Percentiles rank a stretch among this genome's conserved stretches.
Conservation (phyloP, 1,140 invertebrate species). For the Habropoda laboriosa region DNA sequence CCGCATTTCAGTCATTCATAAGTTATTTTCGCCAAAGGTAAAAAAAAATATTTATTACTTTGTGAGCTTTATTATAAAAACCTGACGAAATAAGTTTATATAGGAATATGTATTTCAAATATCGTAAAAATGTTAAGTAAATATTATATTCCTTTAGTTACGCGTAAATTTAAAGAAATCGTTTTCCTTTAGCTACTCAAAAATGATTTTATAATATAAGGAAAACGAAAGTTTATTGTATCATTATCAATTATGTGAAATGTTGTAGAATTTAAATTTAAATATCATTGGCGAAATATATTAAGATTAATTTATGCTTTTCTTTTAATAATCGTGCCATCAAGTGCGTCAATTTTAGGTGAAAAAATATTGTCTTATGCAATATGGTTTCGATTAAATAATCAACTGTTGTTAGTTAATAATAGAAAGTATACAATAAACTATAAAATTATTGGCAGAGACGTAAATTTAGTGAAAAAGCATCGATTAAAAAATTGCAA, state of each 20-base stretch:
- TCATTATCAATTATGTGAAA: not conserved
- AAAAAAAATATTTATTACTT: constrained; percentile 19
- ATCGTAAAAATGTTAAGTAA: not conserved
- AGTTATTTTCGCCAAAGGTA: constrained; percentile 13
- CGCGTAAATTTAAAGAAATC: constrained; percentile 27
- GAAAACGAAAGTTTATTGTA: constrained; percentile 37
- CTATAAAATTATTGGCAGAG: constrained; percentile 9
- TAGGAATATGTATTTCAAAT: no score
- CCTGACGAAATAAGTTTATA: constrained; percentile 13
- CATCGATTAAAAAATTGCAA: not conserved
- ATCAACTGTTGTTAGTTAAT: constrained; percentile 41
- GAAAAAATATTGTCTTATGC: constrained; percentile 37
- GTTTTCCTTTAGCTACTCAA: constrained; percentile 18
- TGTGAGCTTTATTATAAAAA: constrained; percentile 8
- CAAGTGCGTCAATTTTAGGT: constrained; percentile 55
- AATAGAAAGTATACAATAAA: constrained; percentile 5
- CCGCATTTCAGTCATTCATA: not conserved
- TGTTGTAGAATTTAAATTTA: constrained; percentile 20
- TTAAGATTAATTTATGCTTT: constrained; percentile 35
- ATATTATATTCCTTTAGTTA: constrained; percentile 6
- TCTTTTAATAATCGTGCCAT: constrained; percentile 45
- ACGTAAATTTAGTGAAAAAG: not conserved
- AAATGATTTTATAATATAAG: constrained; percentile 30
- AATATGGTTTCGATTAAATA: constrained; percentile 21
- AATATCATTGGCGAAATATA: constrained; percentile 24